Evolutionary conservation across 2,888 invertebrate genomes (phyloP), one percentile per base, ranked within the genome.

Genomic region (Marronus borbonicus): DNA sequence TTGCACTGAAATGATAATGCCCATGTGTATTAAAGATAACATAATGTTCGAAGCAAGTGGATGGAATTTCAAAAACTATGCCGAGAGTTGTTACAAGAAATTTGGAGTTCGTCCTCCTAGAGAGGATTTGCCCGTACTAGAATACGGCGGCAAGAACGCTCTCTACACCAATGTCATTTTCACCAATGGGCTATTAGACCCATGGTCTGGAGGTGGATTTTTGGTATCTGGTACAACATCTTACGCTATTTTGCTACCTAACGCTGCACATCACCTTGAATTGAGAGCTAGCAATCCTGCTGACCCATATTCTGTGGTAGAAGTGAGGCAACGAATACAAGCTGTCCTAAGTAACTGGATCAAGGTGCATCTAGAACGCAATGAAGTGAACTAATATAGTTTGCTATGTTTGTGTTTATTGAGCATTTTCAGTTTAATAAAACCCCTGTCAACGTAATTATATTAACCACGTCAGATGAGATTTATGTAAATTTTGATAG

Each of bases 1-100:
- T 0, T 99, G 99, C 86, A 97, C 97, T 31, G 98, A 99, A 89
- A 97, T 99, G 95, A 94, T 98, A 79, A 97, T 98, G 96, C 98
- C 98, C 0, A 93, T 95, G 90, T 98, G 98, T 88, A 64, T 64
- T 2, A 84, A 83, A 44, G 88, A 90, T 1, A 89, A 91, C 10
- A 97, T 96, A 85, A 97, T 99, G 95, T 98, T 97, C 86, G 95
- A 95, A 85, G 91, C 92, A 0, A 80, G 85, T 0, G 85, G 90
- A 0, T 98, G 97, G 97, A 91, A 96, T 88, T 91, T 93, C 75
- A 91, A 92, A 0, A 83, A 88, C 28, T 95, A 90, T 85, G 89
- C 93, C 0, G 91, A 92, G 0, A 89, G 89, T 0, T 99, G 99
- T 87, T 90, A 90, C 80, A 90, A 92, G 83, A 91, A 90, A 83